Evolutionary conservation across 2,888 invertebrate genomes (phyloP).

Genomic region (Calameuta pallipes): DNA sequence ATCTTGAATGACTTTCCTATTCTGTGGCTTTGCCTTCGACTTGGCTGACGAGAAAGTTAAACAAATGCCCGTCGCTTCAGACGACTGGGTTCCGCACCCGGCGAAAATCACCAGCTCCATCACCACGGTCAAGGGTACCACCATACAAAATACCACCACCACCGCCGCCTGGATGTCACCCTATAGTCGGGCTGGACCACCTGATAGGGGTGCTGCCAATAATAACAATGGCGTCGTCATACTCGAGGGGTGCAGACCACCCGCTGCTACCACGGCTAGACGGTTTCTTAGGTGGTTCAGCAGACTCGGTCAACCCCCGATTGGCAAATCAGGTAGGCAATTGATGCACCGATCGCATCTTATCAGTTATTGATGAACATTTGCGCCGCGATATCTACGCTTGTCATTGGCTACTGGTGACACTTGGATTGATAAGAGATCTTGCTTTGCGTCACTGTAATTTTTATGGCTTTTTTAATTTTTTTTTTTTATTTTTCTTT

Average conservation of each 20-base stretch:
- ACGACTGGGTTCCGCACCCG: constrained; percentile 56
- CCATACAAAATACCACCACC: constrained; percentile 49
- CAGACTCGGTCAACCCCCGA: constrained; percentile 69
- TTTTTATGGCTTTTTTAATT: too few species aligned
- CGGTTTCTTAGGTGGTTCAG: constrained; percentile 70
- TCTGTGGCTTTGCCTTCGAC: constrained; percentile 59
- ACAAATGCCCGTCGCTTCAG: constrained; percentile 57
- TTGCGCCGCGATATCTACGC: too few species aligned
- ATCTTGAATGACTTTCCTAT: constrained; percentile 59
- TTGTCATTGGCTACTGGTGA: too few species aligned
- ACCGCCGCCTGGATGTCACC: constrained; percentile 59
- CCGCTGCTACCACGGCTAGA: constrained; percentile 66
- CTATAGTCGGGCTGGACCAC: constrained; percentile 43
- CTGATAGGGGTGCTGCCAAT: constrained; percentile 40
- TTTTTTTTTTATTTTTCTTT: too few species aligned
- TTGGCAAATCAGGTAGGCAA: constrained; percentile 67
- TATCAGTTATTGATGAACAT: too few species aligned
- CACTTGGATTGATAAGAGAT: too few species aligned
- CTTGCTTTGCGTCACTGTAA: too few species aligned
- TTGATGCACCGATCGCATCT: not conserved
- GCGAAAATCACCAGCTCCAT: constrained; percentile 55
- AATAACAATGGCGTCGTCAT: constrained; percentile 56
- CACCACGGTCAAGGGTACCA: constrained; percentile 53
- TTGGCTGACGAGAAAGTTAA: constrained; percentile 54
- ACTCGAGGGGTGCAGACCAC: constrained; percentile 55